Base-by-base conservation (phyloP, 2,888 invertebrate species). In the Agrochola litura region DNA sequence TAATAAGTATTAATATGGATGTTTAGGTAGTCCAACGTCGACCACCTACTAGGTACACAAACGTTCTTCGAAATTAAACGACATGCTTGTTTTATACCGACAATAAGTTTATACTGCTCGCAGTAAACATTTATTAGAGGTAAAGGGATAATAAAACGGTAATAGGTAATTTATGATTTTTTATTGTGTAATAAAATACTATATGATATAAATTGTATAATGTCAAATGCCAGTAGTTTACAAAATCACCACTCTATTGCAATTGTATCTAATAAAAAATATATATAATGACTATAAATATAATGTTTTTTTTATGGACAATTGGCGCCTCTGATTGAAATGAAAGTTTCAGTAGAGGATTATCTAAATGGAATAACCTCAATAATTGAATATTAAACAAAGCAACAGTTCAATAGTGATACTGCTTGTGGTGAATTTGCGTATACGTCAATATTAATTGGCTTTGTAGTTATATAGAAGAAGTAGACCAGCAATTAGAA, bases 21-120 rank as follows among this genome's bases (percentile, higher is more conserved):
- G 14, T 67, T 22, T 49, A 9, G 30, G 12, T 66, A 66, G 19
- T 12, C 30, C 8, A 14, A 12, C 6, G n/a, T 25, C 8, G 22
- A 52, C 25, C 2, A 22, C 22, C n/a, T 30, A 64, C 64, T n/a
- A 19, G 12, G n/a, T 22, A 77, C 9, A 14, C 6, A 46, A 64
- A 49, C 25, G 22, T 16, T 56, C 8, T 10, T 66, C n/a, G 8
- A 30, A 19, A 46, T 68, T 25, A 14, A 52, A 43, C 52, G 41
- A 43, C 14, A 63, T 43, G 37, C 8, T 49, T 54, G 30, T 66
- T 73, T 49, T 79, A 73, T 19, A 66, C 10, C 60, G 30, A 52
- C 63, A 43, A 81, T 79, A 58, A 52, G 19, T 12, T 66, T 81
- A 67, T 79, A 79, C 16, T 37, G 81, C 63, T 56, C 14, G 14